Evolutionary conservation across 1,140 invertebrate genomes (phyloP).

Genomic region (Pygmarrhopalites habei): DNA sequence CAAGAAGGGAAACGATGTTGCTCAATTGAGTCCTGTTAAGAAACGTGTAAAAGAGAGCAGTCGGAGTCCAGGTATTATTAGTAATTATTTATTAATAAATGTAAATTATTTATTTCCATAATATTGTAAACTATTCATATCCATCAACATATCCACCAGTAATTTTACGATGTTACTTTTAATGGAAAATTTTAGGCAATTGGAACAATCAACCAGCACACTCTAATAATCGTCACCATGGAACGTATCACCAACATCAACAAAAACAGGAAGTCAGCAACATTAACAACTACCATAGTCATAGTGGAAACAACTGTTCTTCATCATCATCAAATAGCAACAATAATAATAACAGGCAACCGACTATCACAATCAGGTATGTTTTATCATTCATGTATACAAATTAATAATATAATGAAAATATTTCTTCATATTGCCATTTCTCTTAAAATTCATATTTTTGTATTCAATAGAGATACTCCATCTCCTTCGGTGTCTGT

Average conservation of each 20-base stretch:
- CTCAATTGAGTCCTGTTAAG: slow-evolving; percentile 91
- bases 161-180: neutral
- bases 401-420: slow-evolving; percentile 52
- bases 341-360: slow-evolving; percentile 48
- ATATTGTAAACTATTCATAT: neutral
- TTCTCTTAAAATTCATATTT: too few species aligned
- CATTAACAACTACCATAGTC: slow-evolving; percentile 28
- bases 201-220: slow-evolving; percentile 38
- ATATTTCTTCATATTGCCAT: too few species aligned
- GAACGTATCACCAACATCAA: slow-evolving; percentile 18
- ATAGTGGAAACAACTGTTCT: slow-evolving; percentile 6
- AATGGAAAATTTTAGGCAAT: slow-evolving; percentile 19
- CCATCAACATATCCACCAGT: neutral
- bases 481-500: slow-evolving; percentile 84
- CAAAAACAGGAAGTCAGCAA: slow-evolving; percentile 26
- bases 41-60: slow-evolving; percentile 96
- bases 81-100: too few species aligned
- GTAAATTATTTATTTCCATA: too few species aligned
- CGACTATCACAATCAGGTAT: slow-evolving; percentile 32
- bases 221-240: slow-evolving; percentile 10
- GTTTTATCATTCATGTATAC: slow-evolving; percentile 2
- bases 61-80: slow-evolving; percentile 67
- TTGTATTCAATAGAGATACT: slow-evolving; percentile 71
- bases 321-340: slow-evolving; percentile 9
- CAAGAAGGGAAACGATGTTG: slow-evolving; percentile 42